Base-by-base conservation (phyloP, 2,888 invertebrate species). In the Hemithea aestivaria region DNA sequence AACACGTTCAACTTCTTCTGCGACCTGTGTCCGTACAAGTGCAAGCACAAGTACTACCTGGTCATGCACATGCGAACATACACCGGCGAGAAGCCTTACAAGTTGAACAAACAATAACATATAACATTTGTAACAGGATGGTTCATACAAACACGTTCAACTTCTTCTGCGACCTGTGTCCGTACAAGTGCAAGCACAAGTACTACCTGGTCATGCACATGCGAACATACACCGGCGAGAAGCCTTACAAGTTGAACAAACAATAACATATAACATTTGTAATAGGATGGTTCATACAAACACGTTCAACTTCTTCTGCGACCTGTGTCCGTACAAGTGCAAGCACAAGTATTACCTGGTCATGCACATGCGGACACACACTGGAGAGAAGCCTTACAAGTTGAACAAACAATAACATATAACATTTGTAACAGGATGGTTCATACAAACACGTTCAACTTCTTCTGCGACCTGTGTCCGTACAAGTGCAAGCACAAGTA, bases 41-140 rank as follows among this genome's bases (percentile, higher is more conserved):
- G 82, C 57, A 87, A 87, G 58, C 81, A 85, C 61, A 87, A 87
- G 62, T 84, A 87, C 55, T 87, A 87, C 58, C 60, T 87, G 26
- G 87, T 85, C 55, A 61, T 91, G 89, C 82, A 87, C 69, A 67
- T 92, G 91, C 73, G 88, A 54, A 85, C 87, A 0, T 87, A 85
- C 53, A 85, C 87, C 0, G 87, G 87, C 0, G 87, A 85, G 62
- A 85, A 85, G 54, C 87, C 87, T 0, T 84, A 87, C 62, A 78
- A 79, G 53, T 76, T 91, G 38, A 91, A 91, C 58, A 91, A 91
- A 62, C 92, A 92, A 58, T 81, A 89, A 48, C 78, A 54, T 84
- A 79, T 31, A 84, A 83, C 74, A 85, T 85, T 46, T 23, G 11
- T 21, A n/a, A n/a, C n/a, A n/a, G n/a, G n/a, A n/a, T n/a, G n/a